A percentile compares a stretch with the other conserved stretches of the same genome.
phyloP scores from a whole-genome alignment of 2,797 vertebrate genomes.

The Melanotaenia maccullochi region DNA sequence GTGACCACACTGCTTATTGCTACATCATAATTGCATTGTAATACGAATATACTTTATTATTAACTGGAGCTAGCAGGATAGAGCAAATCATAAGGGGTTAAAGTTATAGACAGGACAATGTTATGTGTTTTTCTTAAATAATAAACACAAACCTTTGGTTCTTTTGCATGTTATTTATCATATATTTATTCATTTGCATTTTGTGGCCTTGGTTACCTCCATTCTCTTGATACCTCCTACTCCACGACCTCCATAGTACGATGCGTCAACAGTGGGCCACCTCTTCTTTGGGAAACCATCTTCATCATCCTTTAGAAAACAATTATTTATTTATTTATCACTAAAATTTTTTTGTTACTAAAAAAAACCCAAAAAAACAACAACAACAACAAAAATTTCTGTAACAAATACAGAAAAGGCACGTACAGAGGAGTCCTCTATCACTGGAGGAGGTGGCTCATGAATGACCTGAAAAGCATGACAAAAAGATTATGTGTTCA shows the following conservation, averaged over 20 bases:
- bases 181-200: background rate
- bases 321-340: background rate
- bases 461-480: constrained; percentile 89
- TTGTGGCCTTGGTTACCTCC: constrained; percentile 84
- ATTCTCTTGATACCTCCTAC: constrained; percentile 98
- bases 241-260: constrained; percentile 96
- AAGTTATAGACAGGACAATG: no score
- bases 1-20: background rate
- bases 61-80: no score
- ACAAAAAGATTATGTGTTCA: background rate
- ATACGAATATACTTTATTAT: no score
- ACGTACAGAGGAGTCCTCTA: constrained; percentile 91
- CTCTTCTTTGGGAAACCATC: constrained; percentile 93
- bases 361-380: no score
- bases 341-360: background rate
- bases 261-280: constrained; percentile 97
- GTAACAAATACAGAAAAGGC: background rate
- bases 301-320: constrained; percentile 89
- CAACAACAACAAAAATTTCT: background rate
- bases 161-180: background rate
- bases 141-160: background rate
- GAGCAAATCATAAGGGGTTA: no score
- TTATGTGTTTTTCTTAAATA: background rate
- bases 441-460: constrained; percentile 89
- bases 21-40: background rate